Evolutionary conservation across 2,797 vertebrate species (phyloP).

Genomic region (Prunella strophiata): DNA sequence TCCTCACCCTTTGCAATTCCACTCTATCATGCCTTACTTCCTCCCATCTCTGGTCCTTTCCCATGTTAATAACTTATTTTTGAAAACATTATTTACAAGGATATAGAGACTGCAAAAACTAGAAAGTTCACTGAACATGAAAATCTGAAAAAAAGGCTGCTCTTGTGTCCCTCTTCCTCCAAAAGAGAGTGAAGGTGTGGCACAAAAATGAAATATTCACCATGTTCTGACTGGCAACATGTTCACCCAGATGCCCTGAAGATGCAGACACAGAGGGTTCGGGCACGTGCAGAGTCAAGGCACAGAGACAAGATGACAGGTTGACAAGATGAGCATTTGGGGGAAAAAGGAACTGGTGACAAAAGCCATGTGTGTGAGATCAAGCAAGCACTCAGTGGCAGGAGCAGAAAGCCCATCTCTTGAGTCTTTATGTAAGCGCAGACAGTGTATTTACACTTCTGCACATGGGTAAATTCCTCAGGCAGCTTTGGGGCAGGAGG

Average conservation of each 20-base stretch:
- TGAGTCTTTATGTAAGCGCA: not conserved
- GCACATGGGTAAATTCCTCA: not conserved
- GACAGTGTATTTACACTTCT: not conserved
- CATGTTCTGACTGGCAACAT: not conserved
- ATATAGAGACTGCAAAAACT: rapidly evolving
- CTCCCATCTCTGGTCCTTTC: not conserved
- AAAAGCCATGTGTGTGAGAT: not conserved
- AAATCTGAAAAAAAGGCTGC: not conserved
- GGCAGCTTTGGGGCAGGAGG: not conserved
- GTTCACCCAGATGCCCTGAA: not conserved
- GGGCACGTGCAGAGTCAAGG: not conserved
- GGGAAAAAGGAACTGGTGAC: not conserved
- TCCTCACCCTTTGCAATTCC: not conserved
- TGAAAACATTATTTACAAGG: not conserved
- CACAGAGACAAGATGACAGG: not conserved
- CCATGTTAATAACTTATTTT: not conserved
- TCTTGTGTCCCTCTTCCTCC: not conserved
- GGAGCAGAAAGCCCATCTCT: not conserved
- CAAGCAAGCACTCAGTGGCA: not conserved
- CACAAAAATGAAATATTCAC: not conserved
- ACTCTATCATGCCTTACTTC: not conserved
- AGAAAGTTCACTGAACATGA: not conserved
- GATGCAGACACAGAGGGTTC: not conserved
- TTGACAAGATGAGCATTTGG: not conserved
- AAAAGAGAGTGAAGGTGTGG: not conserved